Percentiles rank a stretch among this genome's conserved stretches.
Evolutionary conservation across 2,797 vertebrate genomes (phyloP).

Genomic region (Lerista edwardsae): DNA sequence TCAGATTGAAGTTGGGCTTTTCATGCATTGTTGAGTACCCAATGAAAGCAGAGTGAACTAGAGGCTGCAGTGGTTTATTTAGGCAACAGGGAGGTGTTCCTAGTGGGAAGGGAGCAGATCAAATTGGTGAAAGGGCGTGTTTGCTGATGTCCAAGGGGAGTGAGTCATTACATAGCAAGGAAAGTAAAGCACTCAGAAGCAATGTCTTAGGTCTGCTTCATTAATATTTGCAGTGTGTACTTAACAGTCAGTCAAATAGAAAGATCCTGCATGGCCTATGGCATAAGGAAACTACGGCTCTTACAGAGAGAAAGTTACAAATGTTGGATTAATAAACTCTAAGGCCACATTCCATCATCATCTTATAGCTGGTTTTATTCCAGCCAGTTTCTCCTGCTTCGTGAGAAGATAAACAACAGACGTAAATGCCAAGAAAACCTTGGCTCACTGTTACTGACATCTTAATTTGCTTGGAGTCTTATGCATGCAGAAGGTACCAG

Average conservation of each 20-base stretch:
- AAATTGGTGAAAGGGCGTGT: conserved; percentile 8
- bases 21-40: conserved; percentile 26
- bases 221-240: neutral
- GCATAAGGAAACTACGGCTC: neutral
- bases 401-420: conserved; percentile 38
- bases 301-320: conserved; percentile 10
- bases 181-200: neutral
- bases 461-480: neutral
- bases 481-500: too few relatives aligned
- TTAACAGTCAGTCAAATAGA: neutral
- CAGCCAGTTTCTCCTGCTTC: conserved; percentile 4
- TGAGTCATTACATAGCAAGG: neutral
- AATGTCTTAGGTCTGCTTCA: conserved; percentile 1
- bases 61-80: conserved; percentile 25
- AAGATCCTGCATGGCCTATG: neutral
- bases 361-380: conserved; percentile 14
- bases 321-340: conserved; percentile 43
- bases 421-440: conserved; percentile 10
- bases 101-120: conserved; percentile 1
- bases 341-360: conserved; percentile 10
- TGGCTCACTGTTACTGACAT: neutral
- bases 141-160: neutral
- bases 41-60: conserved; percentile 7
- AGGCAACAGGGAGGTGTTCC: conserved; percentile 27
- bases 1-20: conserved; percentile 2